Base-by-base conservation (phyloP, 2,888 invertebrate genomes). In the Apamea sordens region DNA sequence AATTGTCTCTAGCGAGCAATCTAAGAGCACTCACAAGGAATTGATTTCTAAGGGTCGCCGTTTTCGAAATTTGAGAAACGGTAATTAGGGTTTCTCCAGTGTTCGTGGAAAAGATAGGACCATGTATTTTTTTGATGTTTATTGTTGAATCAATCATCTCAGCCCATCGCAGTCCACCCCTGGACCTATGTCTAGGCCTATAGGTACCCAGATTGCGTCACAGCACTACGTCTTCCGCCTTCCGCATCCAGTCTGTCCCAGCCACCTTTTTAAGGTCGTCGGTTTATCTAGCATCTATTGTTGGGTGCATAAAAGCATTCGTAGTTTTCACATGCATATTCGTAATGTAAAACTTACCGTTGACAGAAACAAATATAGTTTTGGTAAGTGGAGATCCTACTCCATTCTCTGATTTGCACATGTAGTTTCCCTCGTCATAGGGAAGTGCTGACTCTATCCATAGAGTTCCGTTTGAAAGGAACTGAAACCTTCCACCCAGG, bases 361-460 rank as follows among this genome's bases (percentile, higher is more conserved):
- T 98, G 72, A 98, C 98, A 92, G 98, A 98, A 70, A 98, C 97
- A 91, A 98, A 98, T 90, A 99, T 98, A 77, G 98, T 98, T 97
- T 99, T 99, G 88, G 98, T 98, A 28, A 99, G 97, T 3, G 98
- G 98, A 24, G 98, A 97, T 18, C 99, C 99, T 77, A 99, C 98
- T 41, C 98, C 98, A 92, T 99, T 99, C 89, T 98, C 98, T 0
- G 99, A 98, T 91, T 98, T 98, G 94, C 99, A 99, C 95, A 98
- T 97, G 95, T 99, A 99, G 94, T 98, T 98, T 2, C 99, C 99
- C 93, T 98, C 98, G 89, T 98, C 98, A 90, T 98, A 98, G 13
- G 98, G 97, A 77, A 98, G 97, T 18, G 98, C 98, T 53, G 98
- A 97, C 89, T 98, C 98, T 1, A 98, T 97, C 95, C 98, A 97